These are phyloP conservation scores for Galleria mellonella DNA, from an alignment of 1,140 invertebrate genomes.

Conservation along the genomic window DNA sequence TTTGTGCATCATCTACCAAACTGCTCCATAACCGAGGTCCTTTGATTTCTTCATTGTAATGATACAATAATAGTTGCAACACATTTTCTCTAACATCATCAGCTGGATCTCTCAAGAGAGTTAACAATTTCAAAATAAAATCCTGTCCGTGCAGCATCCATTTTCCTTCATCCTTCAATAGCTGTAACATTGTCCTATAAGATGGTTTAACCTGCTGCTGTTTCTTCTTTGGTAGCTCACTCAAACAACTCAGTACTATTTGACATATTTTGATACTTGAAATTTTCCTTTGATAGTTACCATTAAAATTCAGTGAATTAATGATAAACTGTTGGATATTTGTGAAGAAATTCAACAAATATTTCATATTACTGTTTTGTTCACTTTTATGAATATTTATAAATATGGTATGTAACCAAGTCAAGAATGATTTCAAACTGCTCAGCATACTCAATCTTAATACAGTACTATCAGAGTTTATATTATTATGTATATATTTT, in stretches of 20 bases:
- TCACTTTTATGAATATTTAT: constrained; percentile 20
- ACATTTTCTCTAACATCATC: constrained; percentile 50
- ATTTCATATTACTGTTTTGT: constrained; percentile 8
- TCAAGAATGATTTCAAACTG: constrained; percentile 43
- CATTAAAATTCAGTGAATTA: constrained; percentile 34
- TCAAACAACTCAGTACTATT: constrained; percentile 33
- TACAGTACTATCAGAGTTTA: constrained; percentile 61
- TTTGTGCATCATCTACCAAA: constrained; percentile 34
- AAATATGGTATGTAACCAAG: constrained; percentile 27
- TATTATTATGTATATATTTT: constrained; percentile 49
- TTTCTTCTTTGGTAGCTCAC: constrained; percentile 31
- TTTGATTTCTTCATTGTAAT: constrained; percentile 28
- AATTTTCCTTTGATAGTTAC: constrained; percentile 70
- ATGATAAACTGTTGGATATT: constrained; percentile 42
- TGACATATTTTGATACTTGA: constrained; percentile 43
- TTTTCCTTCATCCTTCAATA: constrained; percentile 20
- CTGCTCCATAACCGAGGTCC: constrained; percentile 13
- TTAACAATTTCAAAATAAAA: constrained; percentile 33
- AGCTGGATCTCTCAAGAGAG: constrained; percentile 43
- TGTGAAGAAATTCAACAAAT: constrained; percentile 32
- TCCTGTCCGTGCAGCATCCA: constrained; percentile 28
- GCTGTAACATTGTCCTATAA: constrained; percentile 18
- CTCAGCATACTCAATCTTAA: constrained; percentile 57
- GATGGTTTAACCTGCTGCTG: constrained; percentile 19
- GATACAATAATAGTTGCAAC: constrained; percentile 30